Conservation (phyloP, 2,113 vertebrate genomes). For the Hucho hucho region DNA sequence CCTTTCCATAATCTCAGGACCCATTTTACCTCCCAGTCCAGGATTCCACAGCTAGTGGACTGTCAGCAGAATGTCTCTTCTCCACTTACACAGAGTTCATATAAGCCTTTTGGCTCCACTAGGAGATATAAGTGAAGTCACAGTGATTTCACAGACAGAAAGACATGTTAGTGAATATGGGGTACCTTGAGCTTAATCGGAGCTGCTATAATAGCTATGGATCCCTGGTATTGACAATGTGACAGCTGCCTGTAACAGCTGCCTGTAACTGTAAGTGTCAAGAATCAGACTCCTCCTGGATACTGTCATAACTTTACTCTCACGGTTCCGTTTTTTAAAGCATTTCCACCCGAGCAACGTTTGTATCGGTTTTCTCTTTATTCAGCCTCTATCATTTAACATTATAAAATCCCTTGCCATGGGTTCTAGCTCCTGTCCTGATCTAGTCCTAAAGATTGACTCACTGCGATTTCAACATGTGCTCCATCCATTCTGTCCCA, state of each 20-base stretch:
- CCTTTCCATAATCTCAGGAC: too few relatives aligned
- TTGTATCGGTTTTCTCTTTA: neutral
- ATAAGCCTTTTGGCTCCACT: too few relatives aligned
- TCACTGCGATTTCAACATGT: neutral
- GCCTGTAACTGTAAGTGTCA: neutral
- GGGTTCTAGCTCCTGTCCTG: neutral
- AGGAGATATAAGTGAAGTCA: neutral
- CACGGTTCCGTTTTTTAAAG: too few relatives aligned
- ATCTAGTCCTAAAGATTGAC: too few relatives aligned
- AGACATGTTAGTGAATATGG: neutral
- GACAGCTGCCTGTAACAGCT: neutral
- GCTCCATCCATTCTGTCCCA: neutral
- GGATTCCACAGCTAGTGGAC: constrained; percentile 32
- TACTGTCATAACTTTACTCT: neutral
- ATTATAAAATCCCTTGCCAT: neutral
- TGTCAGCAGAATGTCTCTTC: constrained; percentile 31
- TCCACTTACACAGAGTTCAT: neutral
- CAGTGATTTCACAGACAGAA: constrained; percentile 1
- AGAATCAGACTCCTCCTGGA: neutral
- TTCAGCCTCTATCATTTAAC: neutral
- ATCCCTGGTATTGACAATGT: neutral
- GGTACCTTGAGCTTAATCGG: neutral
- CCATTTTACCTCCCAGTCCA: constrained; percentile 16
- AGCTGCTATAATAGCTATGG: neutral
- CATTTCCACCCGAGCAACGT: neutral